These are phyloP conservation scores for Tetragonisca angustula DNA, from an alignment of 2,888 invertebrate genomes.

Conservation along the genomic window DNA sequence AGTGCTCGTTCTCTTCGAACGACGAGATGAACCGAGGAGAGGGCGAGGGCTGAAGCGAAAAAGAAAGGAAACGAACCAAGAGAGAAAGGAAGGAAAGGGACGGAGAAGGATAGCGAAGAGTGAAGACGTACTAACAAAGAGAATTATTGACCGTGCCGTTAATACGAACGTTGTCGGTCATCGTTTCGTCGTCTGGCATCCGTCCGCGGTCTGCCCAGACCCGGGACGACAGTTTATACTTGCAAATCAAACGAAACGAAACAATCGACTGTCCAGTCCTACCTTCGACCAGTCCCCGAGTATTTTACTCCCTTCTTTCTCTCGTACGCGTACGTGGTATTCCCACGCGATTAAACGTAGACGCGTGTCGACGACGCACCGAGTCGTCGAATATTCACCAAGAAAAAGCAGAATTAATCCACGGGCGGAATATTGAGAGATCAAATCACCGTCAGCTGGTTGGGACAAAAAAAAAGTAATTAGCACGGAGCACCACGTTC, in stretches of 20 bases:
- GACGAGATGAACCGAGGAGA: conserved; percentile 8
- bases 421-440: conserved; percentile 33
- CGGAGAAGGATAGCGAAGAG: not conserved
- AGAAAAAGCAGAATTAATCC: conserved; percentile 35
- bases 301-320: conserved; percentile 6
- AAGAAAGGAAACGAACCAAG: conserved; percentile 5
- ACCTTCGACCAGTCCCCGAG: not conserved
- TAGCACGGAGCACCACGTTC: conserved; percentile 26
- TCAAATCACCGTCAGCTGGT: conserved; percentile 36
- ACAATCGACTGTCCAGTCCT: conserved; percentile 4
- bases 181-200: conserved; percentile 18
- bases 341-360: conserved; percentile 19
- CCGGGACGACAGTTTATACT: conserved; percentile 29
- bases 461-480: conserved; percentile 51
- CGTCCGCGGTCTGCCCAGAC: too few species aligned
- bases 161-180: conserved; percentile 39
- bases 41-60: not conserved
- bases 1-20: conserved; percentile 19
- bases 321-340: not conserved
- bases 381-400: conserved; percentile 15
- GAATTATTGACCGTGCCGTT: conserved; percentile 49
- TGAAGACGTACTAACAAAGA: conserved; percentile 13
- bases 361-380: too few species aligned
- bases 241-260: conserved; percentile 44
- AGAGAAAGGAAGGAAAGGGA: not conserved